These are phyloP conservation scores for Cynopterus brachyotis DNA, from an alignment of 2,113 vertebrate species.

Conservation along the genomic window DNA sequence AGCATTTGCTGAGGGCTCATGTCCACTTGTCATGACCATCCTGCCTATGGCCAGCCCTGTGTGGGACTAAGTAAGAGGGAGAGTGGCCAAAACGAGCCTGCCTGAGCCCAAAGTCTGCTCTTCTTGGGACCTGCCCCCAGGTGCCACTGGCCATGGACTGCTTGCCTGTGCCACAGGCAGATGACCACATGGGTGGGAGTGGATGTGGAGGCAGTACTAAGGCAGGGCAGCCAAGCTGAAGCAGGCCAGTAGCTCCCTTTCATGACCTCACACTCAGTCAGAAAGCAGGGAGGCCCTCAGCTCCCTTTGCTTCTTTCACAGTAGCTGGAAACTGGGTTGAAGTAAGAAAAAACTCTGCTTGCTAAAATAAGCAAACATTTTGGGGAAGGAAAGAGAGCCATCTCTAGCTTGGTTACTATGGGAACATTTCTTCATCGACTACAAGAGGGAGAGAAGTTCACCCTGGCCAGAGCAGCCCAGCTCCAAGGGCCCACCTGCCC, in stretches of 20 bases:
- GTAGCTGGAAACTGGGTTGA: constrained; percentile 71
- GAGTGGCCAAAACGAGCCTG: not conserved
- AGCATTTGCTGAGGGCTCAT: not conserved
- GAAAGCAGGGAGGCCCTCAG: not conserved
- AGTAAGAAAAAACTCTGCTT: constrained; percentile 51
- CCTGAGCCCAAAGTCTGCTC: not conserved
- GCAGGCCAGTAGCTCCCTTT: not conserved
- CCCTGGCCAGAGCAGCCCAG: constrained; percentile 43
- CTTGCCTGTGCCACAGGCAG: not conserved
- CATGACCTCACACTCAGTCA: not conserved
- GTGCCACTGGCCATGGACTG: not conserved
- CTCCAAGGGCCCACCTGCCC: not conserved
- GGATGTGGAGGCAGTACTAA: not conserved
- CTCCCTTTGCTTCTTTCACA: constrained; percentile 68
- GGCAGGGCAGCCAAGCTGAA: not conserved
- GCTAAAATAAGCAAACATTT: constrained; percentile 80
- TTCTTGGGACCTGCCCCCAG: not conserved
- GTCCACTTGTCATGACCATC: not conserved
- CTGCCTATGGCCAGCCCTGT: not conserved
- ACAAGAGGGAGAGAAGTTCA: not conserved
- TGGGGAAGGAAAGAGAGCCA: constrained; percentile 53
- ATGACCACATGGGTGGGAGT: accelerated
- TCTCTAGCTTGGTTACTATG: constrained; percentile 81
- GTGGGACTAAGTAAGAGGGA: not conserved
- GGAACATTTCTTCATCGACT: constrained; percentile 74